A percentile compares a stretch with the other conserved stretches of the same genome.
Evolutionary conservation across 2,888 invertebrate genomes (phyloP).

Genomic region (Arctia plantaginis): DNA sequence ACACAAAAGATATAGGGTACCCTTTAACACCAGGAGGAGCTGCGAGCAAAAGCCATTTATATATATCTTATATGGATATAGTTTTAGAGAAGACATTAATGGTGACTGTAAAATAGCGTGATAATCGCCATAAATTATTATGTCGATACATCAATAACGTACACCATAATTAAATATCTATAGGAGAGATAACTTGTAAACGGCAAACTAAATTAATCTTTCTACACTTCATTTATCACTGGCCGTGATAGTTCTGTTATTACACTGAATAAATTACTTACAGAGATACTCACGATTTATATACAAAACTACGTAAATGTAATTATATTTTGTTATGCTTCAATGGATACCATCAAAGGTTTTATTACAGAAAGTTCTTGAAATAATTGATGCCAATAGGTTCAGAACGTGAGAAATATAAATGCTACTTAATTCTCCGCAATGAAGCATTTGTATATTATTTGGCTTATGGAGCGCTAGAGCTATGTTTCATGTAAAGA

Average conservation of each 20-base stretch:
- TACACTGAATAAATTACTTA: constrained; percentile 12
- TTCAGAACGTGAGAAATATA: constrained; percentile 1
- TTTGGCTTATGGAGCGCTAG: neutral
- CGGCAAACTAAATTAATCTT: constrained; percentile 26
- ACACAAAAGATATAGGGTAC: no score
- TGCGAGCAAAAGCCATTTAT: no score
- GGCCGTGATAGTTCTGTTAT: constrained; percentile 18
- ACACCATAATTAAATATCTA: constrained; percentile 28
- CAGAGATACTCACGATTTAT: constrained; percentile 11
- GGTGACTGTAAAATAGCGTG: neutral
- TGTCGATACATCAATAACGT: neutral
- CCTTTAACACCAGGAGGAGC: no score
- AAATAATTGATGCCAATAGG: neutral
- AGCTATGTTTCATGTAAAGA: neutral
- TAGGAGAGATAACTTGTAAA: constrained; percentile 20
- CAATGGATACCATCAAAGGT: neutral
- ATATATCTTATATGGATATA: neutral
- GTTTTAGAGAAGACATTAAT: constrained; percentile 4
- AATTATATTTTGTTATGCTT: constrained; percentile 11
- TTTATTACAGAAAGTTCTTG: neutral
- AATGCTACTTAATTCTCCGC: neutral
- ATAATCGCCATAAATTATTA: neutral
- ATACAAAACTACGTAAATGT: constrained; percentile 11
- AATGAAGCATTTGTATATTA: neutral
- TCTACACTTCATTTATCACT: constrained; percentile 21